A percentile compares a stretch with the other conserved stretches of the same genome.
phyloP scores from a whole-genome alignment of 1,140 invertebrate genomes.

The Drosophila erecta region DNA sequence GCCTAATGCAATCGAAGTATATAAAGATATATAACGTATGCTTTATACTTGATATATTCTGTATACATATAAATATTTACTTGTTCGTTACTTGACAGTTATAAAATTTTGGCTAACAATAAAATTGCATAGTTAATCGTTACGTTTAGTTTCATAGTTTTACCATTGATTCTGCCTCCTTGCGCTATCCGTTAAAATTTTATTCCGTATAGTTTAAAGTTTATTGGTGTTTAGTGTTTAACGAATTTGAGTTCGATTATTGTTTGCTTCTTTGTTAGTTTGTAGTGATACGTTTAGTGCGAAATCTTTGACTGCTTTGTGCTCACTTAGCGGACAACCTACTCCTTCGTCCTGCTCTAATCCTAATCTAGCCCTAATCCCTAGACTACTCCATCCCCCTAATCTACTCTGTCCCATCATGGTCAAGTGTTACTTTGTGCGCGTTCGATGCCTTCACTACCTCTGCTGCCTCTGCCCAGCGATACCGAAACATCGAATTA shows the following conservation, averaged over 20 bases:
- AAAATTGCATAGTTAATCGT: constrained; percentile 76
- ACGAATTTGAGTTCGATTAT: constrained; percentile 75
- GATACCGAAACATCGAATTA: constrained; percentile 4
- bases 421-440: constrained; percentile 46
- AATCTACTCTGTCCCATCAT: constrained; percentile 27
- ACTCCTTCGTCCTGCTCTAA: constrained; percentile 7
- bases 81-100: constrained; percentile 80
- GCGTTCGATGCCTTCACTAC: constrained; percentile 36
- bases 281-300: constrained; percentile 79
- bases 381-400: constrained; percentile 30
- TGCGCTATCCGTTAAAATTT: constrained; percentile 17
- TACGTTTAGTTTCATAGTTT: constrained; percentile 68
- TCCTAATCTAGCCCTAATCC: constrained; percentile 47
- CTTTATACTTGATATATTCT: constrained; percentile 52
- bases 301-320: constrained; percentile 76
- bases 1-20: constrained; percentile 58
- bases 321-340: constrained; percentile 28
- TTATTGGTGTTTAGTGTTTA: constrained; percentile 68
- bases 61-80: constrained; percentile 78
- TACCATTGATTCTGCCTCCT: constrained; percentile 46
- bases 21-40: constrained; percentile 48
- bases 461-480: constrained; percentile 6
- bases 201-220: constrained; percentile 55
- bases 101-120: constrained; percentile 83
- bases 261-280: constrained; percentile 63